Percentiles rank a stretch among this genome's conserved stretches.
Evolutionary conservation across 2,113 vertebrate genomes (phyloP).

Genomic region (Pagrus major): DNA sequence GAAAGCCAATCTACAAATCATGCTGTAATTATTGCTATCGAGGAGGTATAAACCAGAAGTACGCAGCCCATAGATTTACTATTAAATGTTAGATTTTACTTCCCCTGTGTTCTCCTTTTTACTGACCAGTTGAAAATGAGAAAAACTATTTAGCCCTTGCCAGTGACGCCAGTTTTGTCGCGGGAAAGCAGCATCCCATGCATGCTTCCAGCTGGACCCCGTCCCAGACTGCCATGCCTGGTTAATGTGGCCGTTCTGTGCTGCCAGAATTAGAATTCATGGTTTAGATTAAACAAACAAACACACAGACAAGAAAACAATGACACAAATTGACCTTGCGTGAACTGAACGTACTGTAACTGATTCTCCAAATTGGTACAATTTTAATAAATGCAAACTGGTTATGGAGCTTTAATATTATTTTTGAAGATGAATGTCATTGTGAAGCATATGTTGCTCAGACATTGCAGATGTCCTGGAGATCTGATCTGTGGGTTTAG

Average conservation of each 20-base stretch:
- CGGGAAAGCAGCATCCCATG: conserved; percentile 67
- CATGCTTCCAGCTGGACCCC: conserved; percentile 81
- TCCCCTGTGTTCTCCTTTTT: conserved; percentile 5
- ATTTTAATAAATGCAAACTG: conserved; percentile 10
- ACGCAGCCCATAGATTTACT: conserved; percentile 55
- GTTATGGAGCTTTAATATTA: conserved; percentile 31
- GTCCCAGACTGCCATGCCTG: conserved; percentile 82
- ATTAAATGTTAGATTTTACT: conserved; percentile 41
- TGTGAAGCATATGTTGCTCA: conserved; percentile 28
- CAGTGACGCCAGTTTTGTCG: conserved; percentile 70
- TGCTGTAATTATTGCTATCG: conserved; percentile 66
- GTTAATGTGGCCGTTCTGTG: conserved; percentile 80
- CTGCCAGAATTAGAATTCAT: conserved; percentile 81
- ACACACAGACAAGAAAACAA: conserved; percentile 76
- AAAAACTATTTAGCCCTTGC: conserved; percentile 75
- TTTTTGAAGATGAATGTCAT: conserved; percentile 23
- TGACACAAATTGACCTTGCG: conserved; percentile 65
- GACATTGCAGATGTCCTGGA: conserved; percentile 22
- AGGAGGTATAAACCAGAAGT: conserved; percentile 57
- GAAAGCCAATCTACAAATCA: conserved; percentile 77
- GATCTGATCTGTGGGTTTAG: conserved; percentile 55
- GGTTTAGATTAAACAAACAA: conserved; percentile 82
- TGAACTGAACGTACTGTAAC: conserved; percentile 45
- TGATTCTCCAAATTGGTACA: conserved; percentile 45
- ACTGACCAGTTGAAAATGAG: conserved; percentile 62